Evolutionary conservation across 2,113 vertebrate genomes (phyloP).

Genomic region (Megaleporinus macrocephalus): DNA sequence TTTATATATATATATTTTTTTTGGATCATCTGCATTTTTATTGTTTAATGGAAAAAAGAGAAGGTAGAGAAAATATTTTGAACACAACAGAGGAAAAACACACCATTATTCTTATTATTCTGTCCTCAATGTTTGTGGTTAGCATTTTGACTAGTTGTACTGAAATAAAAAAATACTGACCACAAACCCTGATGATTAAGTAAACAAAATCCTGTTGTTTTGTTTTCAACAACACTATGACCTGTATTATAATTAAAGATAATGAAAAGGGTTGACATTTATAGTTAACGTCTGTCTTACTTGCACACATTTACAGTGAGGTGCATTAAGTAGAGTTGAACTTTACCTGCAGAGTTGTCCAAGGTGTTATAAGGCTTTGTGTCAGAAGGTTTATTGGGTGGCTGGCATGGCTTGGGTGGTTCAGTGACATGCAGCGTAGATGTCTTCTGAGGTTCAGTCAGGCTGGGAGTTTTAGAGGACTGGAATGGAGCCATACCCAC

Average conservation of each 20-base stretch:
- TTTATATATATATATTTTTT: too few species aligned
- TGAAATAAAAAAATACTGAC: conserved; percentile 5
- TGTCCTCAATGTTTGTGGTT: too few species aligned
- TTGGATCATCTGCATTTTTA: background rate
- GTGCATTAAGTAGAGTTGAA: conserved; percentile 38
- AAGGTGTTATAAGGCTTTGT: conserved; percentile 46
- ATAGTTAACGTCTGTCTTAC: conserved; percentile 49
- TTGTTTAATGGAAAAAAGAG: background rate
- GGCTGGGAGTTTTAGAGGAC: conserved; percentile 62
- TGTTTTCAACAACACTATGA: background rate
- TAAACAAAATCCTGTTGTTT: too few species aligned
- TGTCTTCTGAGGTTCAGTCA: conserved; percentile 69
- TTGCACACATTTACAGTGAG: conserved; percentile 40
- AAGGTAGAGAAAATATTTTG: background rate
- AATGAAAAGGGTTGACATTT: background rate
- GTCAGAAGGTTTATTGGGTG: conserved; percentile 68
- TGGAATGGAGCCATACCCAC: conserved; percentile 70
- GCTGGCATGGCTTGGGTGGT: conserved; percentile 59
- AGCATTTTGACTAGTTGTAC: too few species aligned
- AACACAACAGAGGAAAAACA: background rate
- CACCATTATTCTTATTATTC: too few species aligned
- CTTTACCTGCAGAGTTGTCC: conserved; percentile 67
- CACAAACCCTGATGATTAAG: background rate
- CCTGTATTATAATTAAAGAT: background rate
- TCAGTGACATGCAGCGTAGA: conserved; percentile 64